Evolutionary conservation across 2,888 invertebrate genomes (phyloP).

Genomic region (Nephrotoma appendiculata): DNA sequence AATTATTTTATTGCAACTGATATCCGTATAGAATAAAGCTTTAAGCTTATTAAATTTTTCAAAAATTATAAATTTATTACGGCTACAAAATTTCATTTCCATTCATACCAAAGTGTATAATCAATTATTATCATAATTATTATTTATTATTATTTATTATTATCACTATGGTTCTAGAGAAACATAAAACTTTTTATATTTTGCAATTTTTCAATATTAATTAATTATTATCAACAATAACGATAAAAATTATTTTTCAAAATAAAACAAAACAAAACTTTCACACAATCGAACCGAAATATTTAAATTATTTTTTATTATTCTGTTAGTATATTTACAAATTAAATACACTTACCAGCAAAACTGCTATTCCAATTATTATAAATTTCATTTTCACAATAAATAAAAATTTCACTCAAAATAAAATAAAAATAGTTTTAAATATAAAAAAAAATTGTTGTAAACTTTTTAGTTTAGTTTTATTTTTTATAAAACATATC

Average conservation of each 20-base stretch:
- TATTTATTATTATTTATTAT: neutral
- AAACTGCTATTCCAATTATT: neutral
- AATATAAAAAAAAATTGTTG: neutral
- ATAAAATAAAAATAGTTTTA: neutral
- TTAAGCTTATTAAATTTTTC: neutral
- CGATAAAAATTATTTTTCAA: neutral
- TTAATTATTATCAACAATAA: neutral
- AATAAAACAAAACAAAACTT: neutral
- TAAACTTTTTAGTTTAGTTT: neutral
- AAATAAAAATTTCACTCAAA: neutral
- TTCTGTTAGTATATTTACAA: neutral
- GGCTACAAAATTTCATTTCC: neutral
- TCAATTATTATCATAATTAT: neutral
- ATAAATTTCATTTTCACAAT: neutral
- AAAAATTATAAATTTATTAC: neutral
- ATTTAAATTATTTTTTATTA: neutral
- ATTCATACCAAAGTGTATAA: neutral
- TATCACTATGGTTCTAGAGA: neutral
- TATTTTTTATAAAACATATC: neutral
- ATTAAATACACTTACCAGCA: neutral
- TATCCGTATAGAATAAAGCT: neutral
- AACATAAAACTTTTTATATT: neutral
- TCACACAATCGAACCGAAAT: neutral
- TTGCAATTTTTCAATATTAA: neutral
- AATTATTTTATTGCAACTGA: too few species aligned